Conservation (phyloP, 2,888 invertebrate species). For the Oscheius onirici region DNA sequence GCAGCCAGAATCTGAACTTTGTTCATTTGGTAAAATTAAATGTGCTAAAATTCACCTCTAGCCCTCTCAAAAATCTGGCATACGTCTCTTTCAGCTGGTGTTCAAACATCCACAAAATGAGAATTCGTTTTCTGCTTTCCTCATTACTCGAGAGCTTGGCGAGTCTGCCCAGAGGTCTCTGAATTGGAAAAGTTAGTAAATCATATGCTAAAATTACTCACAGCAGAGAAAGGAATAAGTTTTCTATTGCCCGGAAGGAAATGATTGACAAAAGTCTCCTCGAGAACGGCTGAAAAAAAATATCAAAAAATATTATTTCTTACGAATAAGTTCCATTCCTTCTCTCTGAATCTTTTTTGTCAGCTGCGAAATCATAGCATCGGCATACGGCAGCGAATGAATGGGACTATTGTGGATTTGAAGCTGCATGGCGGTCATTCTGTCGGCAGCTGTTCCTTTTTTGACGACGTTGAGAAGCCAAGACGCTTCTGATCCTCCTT, state of each 20-base stretch:
- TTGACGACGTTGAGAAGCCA: constrained; percentile 84
- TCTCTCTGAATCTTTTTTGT: constrained; percentile 82
- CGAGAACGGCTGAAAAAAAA: constrained; percentile 79
- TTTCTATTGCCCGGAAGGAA: constrained; percentile 78
- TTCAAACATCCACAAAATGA: constrained; percentile 85
- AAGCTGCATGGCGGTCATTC: constrained; percentile 85
- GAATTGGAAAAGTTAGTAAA: constrained; percentile 35
- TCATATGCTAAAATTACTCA: constrained; percentile 20
- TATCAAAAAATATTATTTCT: constrained; percentile 33
- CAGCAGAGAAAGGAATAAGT: constrained; percentile 76
- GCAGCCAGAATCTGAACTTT: constrained; percentile 74
- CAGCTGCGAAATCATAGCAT: constrained; percentile 81
- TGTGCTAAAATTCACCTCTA: constrained; percentile 76
- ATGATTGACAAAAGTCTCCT: constrained; percentile 82
- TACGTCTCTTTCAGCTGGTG: constrained; percentile 85
- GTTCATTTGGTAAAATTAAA: background rate
- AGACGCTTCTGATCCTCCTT: constrained; percentile 65
- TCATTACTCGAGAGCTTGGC: constrained; percentile 76
- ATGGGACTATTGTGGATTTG: constrained; percentile 74
- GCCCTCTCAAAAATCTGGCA: constrained; percentile 79
- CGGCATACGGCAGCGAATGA: constrained; percentile 81
- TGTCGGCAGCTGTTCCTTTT: constrained; percentile 86
- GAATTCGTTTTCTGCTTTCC: constrained; percentile 73
- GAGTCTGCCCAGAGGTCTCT: constrained; percentile 72
- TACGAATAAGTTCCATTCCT: constrained; percentile 77